phyloP scores from a whole-genome alignment of 92 coral and sea anemone genomes.

The Muricea muricata region DNA sequence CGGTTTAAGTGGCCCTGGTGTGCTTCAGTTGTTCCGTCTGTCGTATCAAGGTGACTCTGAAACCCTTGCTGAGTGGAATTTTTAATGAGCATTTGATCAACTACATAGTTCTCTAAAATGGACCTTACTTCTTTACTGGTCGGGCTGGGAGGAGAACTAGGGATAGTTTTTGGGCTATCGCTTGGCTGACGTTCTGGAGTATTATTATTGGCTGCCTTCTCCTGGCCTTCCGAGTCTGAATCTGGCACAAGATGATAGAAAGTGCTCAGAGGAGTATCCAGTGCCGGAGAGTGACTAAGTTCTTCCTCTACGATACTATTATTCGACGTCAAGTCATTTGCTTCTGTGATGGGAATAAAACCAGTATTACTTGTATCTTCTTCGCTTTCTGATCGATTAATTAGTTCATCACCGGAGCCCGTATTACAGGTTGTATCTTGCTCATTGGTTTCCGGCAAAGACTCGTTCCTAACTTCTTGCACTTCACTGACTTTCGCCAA shows the following conservation, averaged over 20 bases:
- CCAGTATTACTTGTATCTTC: not conserved
- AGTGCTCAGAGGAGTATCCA: constrained; percentile 90
- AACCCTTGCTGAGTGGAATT: constrained; percentile 15
- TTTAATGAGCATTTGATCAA: constrained; percentile 80
- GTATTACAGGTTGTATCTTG: not conserved
- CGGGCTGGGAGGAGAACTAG: constrained; percentile 84
- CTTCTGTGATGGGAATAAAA: constrained; percentile 18
- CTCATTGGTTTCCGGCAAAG: not conserved
- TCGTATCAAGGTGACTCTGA: constrained; percentile 27
- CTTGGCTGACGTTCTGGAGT: not conserved
- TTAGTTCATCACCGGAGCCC: not conserved
- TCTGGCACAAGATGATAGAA: constrained; percentile 93
- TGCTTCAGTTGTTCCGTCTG: not conserved
- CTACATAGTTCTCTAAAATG: constrained; percentile 83
- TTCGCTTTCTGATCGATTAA: not conserved
- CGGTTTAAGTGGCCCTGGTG: too few relatives aligned
- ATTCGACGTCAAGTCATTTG: constrained; percentile 21
- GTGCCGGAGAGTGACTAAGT: constrained; percentile 84
- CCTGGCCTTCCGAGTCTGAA: constrained; percentile 7
- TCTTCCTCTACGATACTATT: constrained; percentile 57
- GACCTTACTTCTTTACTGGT: constrained; percentile 78
- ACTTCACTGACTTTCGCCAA: constrained; percentile 8
- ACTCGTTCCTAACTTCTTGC: not conserved
- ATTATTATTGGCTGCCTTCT: not conserved
- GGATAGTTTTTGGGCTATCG: constrained; percentile 33